Evolutionary conservation across 2,113 vertebrate species (phyloP).

Genomic region (Ictalurus punctatus): DNA sequence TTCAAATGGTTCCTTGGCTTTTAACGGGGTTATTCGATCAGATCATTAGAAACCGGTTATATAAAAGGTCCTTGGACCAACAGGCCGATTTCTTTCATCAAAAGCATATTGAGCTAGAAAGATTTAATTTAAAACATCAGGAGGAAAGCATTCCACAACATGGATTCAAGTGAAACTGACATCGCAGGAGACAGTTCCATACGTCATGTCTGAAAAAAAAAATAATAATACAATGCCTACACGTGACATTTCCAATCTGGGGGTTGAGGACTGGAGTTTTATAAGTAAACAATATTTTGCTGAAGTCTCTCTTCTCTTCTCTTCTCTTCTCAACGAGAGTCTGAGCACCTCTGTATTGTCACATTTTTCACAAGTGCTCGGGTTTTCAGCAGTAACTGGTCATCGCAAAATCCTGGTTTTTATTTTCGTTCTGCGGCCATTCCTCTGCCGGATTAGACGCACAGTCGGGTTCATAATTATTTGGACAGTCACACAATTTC

Average conservation of each 20-base stretch:
- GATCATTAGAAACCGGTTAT: background rate
- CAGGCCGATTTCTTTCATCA: slow-evolving; percentile 8
- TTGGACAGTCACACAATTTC: too few relatives aligned
- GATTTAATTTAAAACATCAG: background rate
- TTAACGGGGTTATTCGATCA: background rate
- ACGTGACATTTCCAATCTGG: slow-evolving; percentile 16
- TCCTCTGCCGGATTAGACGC: too few relatives aligned
- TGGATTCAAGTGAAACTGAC: slow-evolving; percentile 29
- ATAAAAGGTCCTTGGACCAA: background rate
- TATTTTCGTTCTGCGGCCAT: too few relatives aligned
- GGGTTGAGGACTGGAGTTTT: background rate
- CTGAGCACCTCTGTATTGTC: background rate
- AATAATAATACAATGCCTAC: background rate
- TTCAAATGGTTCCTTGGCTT: background rate
- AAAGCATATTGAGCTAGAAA: too few relatives aligned
- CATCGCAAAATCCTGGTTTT: too few relatives aligned
- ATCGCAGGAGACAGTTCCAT: background rate
- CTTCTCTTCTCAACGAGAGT: background rate
- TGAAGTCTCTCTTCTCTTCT: background rate
- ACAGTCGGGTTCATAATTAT: too few relatives aligned
- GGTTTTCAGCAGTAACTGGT: too few relatives aligned
- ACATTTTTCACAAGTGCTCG: background rate
- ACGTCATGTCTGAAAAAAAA: background rate
- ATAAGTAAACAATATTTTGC: background rate
- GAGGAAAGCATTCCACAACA: slow-evolving; percentile 34